phyloP scores from a whole-genome alignment of 2,113 vertebrate genomes.

The Macroglossus sobrinus region DNA sequence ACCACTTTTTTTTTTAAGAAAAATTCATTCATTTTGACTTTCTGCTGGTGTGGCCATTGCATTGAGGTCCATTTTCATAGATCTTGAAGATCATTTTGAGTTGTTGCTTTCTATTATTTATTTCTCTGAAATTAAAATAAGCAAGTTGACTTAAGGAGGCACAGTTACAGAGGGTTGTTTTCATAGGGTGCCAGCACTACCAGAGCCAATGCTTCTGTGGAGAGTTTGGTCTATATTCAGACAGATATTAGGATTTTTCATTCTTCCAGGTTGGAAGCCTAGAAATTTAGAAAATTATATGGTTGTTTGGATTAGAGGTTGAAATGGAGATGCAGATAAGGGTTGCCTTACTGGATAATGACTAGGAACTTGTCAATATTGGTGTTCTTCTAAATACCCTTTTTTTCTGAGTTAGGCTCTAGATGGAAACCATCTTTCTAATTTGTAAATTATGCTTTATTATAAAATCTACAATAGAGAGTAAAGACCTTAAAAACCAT shows the following conservation, averaged over 20 bases:
- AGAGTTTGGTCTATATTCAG: not conserved
- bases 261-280: not conserved
- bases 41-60: not conserved
- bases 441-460: not conserved
- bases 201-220: not conserved
- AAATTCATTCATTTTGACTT: not conserved
- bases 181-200: not conserved
- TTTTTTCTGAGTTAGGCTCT: not conserved
- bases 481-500: not conserved
- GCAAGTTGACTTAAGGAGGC: not conserved
- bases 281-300: not conserved
- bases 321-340: not conserved
- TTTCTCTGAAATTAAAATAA: slow-evolving; percentile 9
- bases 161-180: not conserved
- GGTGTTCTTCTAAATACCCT: not conserved
- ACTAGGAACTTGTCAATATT: not conserved
- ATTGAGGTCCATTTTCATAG: not conserved
- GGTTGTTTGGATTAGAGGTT: not conserved
- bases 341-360: not conserved
- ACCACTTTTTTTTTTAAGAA: not conserved
- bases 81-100: not conserved
- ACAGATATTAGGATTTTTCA: not conserved
- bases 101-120: not conserved
- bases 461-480: not conserved
- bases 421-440: not conserved